Evolutionary conservation across 2,888 invertebrate genomes (phyloP).

Genomic region (Andrena dorsata): DNA sequence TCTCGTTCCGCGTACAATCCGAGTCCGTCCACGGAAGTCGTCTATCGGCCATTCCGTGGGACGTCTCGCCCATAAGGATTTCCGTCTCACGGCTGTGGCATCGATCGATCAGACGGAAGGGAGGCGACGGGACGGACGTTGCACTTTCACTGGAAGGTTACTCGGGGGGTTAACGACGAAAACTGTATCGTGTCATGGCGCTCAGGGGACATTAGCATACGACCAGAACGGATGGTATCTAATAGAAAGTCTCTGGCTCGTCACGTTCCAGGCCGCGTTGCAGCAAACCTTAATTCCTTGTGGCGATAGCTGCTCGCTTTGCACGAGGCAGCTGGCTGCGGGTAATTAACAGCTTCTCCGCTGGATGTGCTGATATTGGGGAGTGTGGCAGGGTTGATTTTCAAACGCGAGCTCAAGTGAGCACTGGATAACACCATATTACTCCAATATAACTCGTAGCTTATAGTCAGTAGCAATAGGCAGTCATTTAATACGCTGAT

Average conservation of each 20-base stretch:
- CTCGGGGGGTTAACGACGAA: constrained; percentile 67
- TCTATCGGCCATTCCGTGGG: constrained; percentile 35
- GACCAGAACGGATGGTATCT: constrained; percentile 50
- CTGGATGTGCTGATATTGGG: not conserved
- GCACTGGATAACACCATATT: no score
- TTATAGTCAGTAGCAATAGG: no score
- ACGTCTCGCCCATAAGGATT: constrained; percentile 52
- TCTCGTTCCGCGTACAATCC: constrained; percentile 17
- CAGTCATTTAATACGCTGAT: no score
- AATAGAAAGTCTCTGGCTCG: constrained; percentile 57
- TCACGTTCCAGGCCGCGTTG: constrained; percentile 32
- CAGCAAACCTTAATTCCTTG: not conserved
- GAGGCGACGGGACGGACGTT: constrained; percentile 45
- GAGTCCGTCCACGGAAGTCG: constrained; percentile 44
- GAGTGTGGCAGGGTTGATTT: no score
- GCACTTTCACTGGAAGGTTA: constrained; percentile 71
- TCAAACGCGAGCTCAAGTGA: no score
- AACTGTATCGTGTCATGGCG: constrained; percentile 72
- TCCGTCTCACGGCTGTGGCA: constrained; percentile 46
- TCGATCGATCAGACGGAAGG: constrained; percentile 51
- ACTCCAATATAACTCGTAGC: no score
- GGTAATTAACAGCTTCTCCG: not conserved
- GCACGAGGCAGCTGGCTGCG: not conserved
- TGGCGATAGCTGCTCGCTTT: not conserved
- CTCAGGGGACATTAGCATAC: constrained; percentile 65